phyloP scores from a whole-genome alignment of 2,797 vertebrate genomes.

The Centropyge bicolor region DNA sequence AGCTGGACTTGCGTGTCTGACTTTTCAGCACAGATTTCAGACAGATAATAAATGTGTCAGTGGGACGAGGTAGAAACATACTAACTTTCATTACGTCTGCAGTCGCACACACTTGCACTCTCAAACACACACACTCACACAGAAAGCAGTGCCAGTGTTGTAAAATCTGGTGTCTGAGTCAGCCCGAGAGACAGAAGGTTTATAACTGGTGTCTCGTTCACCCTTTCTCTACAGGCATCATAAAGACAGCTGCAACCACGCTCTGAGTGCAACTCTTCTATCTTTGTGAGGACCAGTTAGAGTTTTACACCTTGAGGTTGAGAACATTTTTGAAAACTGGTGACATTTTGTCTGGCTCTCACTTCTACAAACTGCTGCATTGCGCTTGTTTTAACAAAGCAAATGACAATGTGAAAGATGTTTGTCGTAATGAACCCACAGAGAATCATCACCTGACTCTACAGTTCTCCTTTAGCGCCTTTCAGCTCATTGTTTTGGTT shows the following conservation, averaged over 20 bases:
- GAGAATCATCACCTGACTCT: background rate
- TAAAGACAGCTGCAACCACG: constrained; percentile 53
- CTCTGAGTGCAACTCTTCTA: constrained; percentile 6
- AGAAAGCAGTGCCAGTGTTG: constrained; percentile 43
- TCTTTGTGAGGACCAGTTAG: constrained; percentile 28
- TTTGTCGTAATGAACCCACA: background rate
- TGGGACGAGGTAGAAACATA: constrained; percentile 38
- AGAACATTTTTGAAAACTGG: constrained; percentile 13
- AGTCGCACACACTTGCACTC: constrained; percentile 22
- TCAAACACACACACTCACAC: constrained; percentile 22
- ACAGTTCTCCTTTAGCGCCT: background rate
- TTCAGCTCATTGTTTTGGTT: background rate
- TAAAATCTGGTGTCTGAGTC: constrained; percentile 63
- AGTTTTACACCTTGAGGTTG: constrained; percentile 8
- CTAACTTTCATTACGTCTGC: constrained; percentile 43
- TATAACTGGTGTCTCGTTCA: constrained; percentile 60
- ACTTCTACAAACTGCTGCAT: background rate
- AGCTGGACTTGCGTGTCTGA: constrained; percentile 35
- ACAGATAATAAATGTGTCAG: constrained; percentile 68
- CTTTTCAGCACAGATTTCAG: constrained; percentile 54
- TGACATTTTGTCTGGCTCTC: constrained; percentile 7
- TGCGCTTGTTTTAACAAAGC: background rate
- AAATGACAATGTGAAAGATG: background rate
- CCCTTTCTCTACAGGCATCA: constrained; percentile 48
- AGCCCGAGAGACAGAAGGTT: constrained; percentile 48